phyloP scores from a whole-genome alignment of 2,888 invertebrate species.

The Standfussiana lucernea region DNA sequence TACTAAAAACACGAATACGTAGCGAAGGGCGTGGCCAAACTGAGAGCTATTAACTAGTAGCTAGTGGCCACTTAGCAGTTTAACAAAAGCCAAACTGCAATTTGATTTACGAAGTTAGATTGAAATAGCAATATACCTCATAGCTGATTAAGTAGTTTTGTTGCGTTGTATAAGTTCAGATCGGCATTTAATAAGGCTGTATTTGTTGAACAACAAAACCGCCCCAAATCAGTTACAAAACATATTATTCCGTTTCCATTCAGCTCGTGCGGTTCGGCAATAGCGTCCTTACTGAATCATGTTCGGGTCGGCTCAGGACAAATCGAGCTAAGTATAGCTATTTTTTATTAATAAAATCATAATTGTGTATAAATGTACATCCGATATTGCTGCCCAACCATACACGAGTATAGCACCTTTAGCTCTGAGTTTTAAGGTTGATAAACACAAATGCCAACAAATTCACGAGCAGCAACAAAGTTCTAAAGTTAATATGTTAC shows the following conservation, averaged over 20 bases:
- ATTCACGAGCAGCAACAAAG: slow-evolving; percentile 4
- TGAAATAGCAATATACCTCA: background rate
- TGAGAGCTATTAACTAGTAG: background rate
- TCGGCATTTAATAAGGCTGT: background rate
- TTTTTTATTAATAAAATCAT: too few species aligned
- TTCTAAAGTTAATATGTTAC: background rate
- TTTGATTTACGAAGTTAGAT: background rate
- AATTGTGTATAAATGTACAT: too few species aligned
- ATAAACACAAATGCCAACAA: background rate
- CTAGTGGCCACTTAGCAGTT: background rate
- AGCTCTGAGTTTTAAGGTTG: background rate
- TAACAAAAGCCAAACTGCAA: background rate
- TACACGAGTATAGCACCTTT: background rate
- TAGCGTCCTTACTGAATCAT: background rate
- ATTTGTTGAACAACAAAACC: background rate
- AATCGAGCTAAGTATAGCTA: too few species aligned
- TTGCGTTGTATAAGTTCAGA: too few species aligned
- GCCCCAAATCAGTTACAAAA: background rate
- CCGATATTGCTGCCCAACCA: background rate
- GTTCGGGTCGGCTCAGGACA: background rate
- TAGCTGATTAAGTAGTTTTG: too few species aligned
- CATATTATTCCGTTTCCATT: background rate
- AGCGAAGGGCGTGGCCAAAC: background rate
- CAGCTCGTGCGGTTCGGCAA: background rate
- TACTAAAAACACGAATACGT: background rate